Conservation (phyloP, 2,888 invertebrate species). For the Andrena chrysosceles region DNA sequence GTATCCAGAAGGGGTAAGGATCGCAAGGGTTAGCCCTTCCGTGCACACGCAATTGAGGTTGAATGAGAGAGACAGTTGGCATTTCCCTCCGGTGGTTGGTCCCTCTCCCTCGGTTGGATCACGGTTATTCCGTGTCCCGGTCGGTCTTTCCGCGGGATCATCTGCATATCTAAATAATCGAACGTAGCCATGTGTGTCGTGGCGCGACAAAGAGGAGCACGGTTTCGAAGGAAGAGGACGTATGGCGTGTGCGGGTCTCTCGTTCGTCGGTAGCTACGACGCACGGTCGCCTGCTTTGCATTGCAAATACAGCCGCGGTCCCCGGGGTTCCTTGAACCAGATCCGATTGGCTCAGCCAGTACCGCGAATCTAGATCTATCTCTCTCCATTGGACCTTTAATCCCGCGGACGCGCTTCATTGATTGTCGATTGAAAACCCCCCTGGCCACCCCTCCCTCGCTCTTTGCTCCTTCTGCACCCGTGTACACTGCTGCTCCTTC, state of each 20-base stretch:
- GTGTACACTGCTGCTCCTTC: conserved; percentile 7
- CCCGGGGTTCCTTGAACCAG: conserved; percentile 85
- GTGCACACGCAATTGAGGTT: conserved; percentile 50
- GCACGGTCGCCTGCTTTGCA: conserved; percentile 80
- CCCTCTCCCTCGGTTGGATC: conserved; percentile 22
- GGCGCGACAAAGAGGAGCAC: conserved; percentile 72
- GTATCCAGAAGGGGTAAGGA: conserved; percentile 3
- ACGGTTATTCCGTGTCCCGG: conserved; percentile 47
- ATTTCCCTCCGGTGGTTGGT: conserved; percentile 31
- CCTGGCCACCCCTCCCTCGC: conserved; percentile 34
- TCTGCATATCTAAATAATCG: conserved; percentile 85
- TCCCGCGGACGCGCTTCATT: conserved; percentile 81
- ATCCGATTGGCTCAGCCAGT: conserved; percentile 83
- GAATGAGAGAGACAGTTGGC: conserved; percentile 35
- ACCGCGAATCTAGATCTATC: conserved; percentile 84
- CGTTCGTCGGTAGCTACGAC: conserved; percentile 70
- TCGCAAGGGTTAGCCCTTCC: conserved; percentile 19
- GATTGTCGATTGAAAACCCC: conserved; percentile 83
- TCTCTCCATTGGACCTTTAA: conserved; percentile 81
- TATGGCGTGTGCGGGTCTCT: conserved; percentile 75
- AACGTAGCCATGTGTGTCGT: conserved; percentile 82
- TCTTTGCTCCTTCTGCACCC: conserved; percentile 24
- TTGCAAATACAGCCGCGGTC: conserved; percentile 80
- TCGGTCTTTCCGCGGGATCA: conserved; percentile 75
- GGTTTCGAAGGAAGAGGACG: conserved; percentile 73